These are phyloP conservation scores for Microtus ochrogaster DNA, from an alignment of 2,113 vertebrate species.

Conservation along the genomic window DNA sequence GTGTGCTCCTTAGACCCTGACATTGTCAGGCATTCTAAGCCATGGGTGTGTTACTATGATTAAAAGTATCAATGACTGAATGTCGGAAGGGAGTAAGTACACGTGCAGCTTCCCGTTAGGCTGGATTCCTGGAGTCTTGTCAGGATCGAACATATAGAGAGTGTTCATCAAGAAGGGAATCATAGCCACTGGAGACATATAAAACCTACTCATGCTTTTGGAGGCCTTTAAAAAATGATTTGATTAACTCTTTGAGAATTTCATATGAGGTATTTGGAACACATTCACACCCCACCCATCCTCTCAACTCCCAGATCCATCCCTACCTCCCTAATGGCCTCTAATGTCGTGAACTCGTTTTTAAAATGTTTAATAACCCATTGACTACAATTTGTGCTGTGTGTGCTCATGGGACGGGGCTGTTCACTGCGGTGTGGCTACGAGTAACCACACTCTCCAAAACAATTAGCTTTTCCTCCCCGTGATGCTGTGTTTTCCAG, in stretches of 20 bases:
- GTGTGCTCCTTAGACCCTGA: not conserved
- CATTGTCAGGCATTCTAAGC: not conserved
- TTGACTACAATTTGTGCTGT: not conserved
- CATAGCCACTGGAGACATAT: no score
- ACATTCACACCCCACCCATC: not conserved
- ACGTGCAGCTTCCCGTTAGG: not conserved
- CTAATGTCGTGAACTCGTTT: not conserved
- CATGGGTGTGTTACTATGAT: not conserved
- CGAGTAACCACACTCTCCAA: not conserved
- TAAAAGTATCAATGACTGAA: not conserved
- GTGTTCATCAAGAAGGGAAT: not conserved
- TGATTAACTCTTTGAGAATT: not conserved
- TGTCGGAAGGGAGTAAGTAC: not conserved
- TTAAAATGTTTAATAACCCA: not conserved
- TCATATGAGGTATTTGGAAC: not conserved
- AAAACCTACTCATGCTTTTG: no score
- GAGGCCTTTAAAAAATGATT: not conserved
- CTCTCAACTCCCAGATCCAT: not conserved
- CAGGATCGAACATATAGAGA: not conserved
- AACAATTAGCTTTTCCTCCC: not conserved
- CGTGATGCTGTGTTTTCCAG: not conserved
- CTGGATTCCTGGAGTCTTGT: not conserved
- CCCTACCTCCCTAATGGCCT: not conserved
- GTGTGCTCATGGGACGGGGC: not conserved
- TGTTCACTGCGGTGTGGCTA: not conserved